These are phyloP conservation scores for Emydura subglobosa DNA, from an alignment of 2,113 vertebrate genomes.

Conservation along the genomic window DNA sequence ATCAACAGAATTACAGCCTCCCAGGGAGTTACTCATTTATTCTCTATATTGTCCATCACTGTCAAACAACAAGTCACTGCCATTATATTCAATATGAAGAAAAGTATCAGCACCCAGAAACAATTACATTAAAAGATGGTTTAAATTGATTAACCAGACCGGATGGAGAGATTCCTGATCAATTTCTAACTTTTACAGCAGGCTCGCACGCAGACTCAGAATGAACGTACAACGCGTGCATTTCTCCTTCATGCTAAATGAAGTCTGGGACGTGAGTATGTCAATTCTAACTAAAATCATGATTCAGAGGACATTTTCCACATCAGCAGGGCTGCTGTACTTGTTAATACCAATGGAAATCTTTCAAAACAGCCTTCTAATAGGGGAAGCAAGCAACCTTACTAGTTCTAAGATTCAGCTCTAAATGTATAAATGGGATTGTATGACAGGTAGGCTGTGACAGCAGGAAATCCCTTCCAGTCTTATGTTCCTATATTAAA, in stretches of 20 bases:
- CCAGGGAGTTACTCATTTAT: background rate
- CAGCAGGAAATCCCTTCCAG: background rate
- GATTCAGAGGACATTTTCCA: background rate
- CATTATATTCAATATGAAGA: background rate
- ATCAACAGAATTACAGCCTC: background rate
- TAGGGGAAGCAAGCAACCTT: background rate
- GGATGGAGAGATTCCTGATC: fast-evolving
- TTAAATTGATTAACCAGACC: background rate
- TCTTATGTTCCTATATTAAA: background rate
- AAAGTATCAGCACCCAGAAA: background rate
- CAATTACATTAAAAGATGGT: background rate
- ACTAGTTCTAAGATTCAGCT: no score
- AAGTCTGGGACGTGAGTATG: background rate
- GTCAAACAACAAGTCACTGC: fast-evolving
- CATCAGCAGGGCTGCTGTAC: background rate
- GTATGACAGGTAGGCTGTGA: background rate
- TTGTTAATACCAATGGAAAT: background rate
- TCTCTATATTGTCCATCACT: background rate
- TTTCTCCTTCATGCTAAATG: background rate
- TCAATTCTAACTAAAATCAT: background rate
- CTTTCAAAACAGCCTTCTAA: background rate
- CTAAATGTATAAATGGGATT: background rate
- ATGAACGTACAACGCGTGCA: background rate
- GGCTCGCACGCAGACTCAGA: background rate
- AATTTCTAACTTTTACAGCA: no score